These are phyloP conservation scores for Tenthredo livida DNA, from an alignment of 2,888 invertebrate genomes.

Conservation along the genomic window DNA sequence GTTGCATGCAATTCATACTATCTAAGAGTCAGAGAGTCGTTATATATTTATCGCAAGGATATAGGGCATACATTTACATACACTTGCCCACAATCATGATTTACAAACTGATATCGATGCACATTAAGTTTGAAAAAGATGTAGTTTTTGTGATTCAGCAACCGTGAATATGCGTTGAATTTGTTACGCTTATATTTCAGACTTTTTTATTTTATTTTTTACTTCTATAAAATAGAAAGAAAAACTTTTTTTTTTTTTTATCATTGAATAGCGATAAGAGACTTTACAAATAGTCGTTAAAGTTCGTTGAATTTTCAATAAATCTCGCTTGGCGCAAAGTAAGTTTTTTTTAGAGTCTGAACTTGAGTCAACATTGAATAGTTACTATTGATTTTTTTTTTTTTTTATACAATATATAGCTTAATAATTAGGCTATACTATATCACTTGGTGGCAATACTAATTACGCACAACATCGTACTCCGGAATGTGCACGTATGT, in stretches of 20 bases:
- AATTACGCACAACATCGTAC: conserved; percentile 63
- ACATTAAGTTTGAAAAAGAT: conserved; percentile 3
- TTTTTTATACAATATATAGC: conserved; percentile 27
- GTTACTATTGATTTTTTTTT: conserved; percentile 10
- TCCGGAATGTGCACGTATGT: conserved; percentile 64
- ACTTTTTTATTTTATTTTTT: conserved; percentile 9
- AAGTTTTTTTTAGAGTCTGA: conserved; percentile 40
- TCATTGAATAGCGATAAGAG: conserved; percentile 8
- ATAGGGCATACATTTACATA: not conserved
- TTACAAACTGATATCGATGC: not conserved
- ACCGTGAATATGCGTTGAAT: conserved; percentile 28
- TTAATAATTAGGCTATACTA: conserved; percentile 57
- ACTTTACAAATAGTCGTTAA: conserved; percentile 15
- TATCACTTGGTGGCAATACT: conserved; percentile 65
- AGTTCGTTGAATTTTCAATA: conserved; percentile 19
- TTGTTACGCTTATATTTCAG: conserved; percentile 37
- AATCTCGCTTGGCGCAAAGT: conserved; percentile 23
- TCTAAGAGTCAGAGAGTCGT: conserved; percentile 34
- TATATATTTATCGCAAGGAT: not conserved
- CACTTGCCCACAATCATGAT: not conserved
- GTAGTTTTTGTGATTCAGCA: conserved; percentile 9
- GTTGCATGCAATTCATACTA: conserved; percentile 36
- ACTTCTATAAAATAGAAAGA: conserved; percentile 6
- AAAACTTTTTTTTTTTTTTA: conserved; percentile 13
- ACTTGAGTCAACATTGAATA: conserved; percentile 41